These are phyloP conservation scores for Corythaeola cristata DNA, from an alignment of 2,113 vertebrate species.

Conservation along the genomic window DNA sequence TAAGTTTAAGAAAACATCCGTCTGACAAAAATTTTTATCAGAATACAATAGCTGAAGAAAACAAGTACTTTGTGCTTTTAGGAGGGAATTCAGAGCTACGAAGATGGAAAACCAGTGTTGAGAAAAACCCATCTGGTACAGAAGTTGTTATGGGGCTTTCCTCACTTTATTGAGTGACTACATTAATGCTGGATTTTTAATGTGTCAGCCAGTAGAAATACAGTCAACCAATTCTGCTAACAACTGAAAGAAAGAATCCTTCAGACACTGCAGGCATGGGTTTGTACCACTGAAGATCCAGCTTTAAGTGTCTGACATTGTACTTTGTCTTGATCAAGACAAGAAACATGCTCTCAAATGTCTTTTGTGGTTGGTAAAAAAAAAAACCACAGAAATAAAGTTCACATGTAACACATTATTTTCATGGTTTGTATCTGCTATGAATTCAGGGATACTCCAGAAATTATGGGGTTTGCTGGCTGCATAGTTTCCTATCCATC, in stretches of 20 bases:
- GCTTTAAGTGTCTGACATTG: not conserved
- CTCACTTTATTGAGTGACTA: not conserved
- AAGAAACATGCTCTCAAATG: not conserved
- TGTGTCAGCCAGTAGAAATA: not conserved
- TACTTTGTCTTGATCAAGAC: not conserved
- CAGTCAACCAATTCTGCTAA: not conserved
- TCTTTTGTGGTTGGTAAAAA: not conserved
- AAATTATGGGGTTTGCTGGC: not conserved
- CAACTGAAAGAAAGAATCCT: not conserved
- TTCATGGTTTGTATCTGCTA: not conserved
- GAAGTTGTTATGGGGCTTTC: not conserved
- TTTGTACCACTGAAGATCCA: not conserved
- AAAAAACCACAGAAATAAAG: not conserved
- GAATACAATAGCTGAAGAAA: not conserved
- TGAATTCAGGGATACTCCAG: not conserved
- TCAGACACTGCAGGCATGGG: not conserved
- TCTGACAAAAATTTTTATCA: not conserved
- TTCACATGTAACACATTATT: not conserved
- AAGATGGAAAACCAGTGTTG: not conserved
- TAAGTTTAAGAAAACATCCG: not conserved
- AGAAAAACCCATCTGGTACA: not conserved
- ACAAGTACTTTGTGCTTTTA: not conserved
- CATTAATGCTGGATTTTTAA: not conserved
- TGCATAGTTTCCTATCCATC: constrained; percentile 21
- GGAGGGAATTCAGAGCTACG: not conserved